Evolutionary conservation across 2,797 vertebrate genomes (phyloP).

Genomic region (Choloepus didactylus): DNA sequence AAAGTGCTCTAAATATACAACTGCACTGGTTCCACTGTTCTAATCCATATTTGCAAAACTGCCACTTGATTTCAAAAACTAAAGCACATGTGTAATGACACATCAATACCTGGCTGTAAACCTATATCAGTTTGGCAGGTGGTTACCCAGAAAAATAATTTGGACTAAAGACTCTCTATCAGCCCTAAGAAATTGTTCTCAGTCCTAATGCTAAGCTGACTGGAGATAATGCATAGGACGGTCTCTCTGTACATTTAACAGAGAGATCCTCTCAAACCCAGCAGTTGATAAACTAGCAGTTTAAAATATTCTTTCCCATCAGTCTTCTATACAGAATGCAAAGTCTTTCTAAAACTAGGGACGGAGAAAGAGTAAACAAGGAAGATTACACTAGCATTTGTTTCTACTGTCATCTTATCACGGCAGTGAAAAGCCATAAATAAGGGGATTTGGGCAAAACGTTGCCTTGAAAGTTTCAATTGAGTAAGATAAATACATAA

Average conservation of each 20-base stretch:
- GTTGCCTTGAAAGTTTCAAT: not conserved
- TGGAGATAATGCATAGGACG: not conserved
- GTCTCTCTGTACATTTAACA: constrained; percentile 35
- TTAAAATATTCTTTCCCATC: constrained; percentile 17
- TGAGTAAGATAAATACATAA: not conserved
- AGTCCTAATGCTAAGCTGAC: not conserved
- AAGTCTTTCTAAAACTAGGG: not conserved
- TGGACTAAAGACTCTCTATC: constrained; percentile 50
- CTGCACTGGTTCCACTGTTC: not conserved
- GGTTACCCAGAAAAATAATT: constrained; percentile 56
- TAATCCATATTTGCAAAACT: constrained; percentile 39
- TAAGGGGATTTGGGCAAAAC: constrained; percentile 33
- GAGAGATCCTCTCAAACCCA: constrained; percentile 30
- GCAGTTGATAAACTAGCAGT: not conserved
- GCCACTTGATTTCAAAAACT: constrained; percentile 38
- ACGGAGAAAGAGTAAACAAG: not conserved
- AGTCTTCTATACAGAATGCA: constrained; percentile 6
- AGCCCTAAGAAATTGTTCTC: constrained; percentile 32
- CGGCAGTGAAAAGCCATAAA: not conserved
- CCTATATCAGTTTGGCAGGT: not conserved
- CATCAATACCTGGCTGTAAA: not conserved
- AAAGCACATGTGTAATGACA: not conserved
- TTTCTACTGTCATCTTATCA: not conserved
- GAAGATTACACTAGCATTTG: not conserved
- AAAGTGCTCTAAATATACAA: constrained; percentile 24